A percentile compares a stretch with the other conserved stretches of the same genome.
phyloP scores from a whole-genome alignment of 2,888 invertebrate genomes.

The Xestia c-nigrum region DNA sequence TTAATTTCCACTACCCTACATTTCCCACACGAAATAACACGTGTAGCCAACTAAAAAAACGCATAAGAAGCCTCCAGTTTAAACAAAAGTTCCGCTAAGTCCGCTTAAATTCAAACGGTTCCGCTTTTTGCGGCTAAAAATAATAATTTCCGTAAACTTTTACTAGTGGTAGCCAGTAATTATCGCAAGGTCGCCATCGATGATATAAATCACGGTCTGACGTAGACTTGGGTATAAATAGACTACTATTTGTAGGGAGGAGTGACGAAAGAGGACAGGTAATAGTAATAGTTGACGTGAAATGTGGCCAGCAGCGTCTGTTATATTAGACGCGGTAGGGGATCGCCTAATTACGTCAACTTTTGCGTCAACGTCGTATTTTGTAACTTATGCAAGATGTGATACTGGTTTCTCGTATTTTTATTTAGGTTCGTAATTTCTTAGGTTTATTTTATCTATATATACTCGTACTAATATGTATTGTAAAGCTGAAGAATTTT shows the following conservation, averaged over 20 bases:
- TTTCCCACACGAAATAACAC: slow-evolving; percentile 7
- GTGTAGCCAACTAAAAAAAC: slow-evolving; percentile 26
- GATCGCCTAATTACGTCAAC: slow-evolving; percentile 41
- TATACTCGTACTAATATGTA: too few species aligned
- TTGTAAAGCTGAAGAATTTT: too few species aligned
- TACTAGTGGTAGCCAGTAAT: slow-evolving; percentile 64
- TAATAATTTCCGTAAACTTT: slow-evolving; percentile 62
- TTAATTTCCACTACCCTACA: background rate
- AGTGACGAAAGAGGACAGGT: slow-evolving; percentile 61
- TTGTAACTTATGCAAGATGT: background rate
- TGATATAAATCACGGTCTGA: slow-evolving; percentile 69
- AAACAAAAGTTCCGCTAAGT: slow-evolving; percentile 42
- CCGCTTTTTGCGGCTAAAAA: slow-evolving; percentile 58
- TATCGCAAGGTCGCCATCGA: slow-evolving; percentile 72
- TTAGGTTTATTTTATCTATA: background rate
- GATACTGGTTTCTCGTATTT: background rate
- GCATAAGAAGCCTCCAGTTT: slow-evolving; percentile 12
- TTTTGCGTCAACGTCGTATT: slow-evolving; percentile 18
- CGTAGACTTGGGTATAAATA: slow-evolving; percentile 74
- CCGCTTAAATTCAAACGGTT: slow-evolving; percentile 39
- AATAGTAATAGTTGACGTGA: slow-evolving; percentile 39
- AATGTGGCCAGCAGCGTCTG: slow-evolving; percentile 20
- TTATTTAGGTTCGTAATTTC: background rate
- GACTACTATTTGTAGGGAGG: slow-evolving; percentile 68
- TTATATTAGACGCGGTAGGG: slow-evolving; percentile 30